Percentiles rank a stretch among this genome's conserved stretches.
Evolutionary conservation across 1,140 invertebrate species (phyloP).

Genomic region (Capitella teleta): DNA sequence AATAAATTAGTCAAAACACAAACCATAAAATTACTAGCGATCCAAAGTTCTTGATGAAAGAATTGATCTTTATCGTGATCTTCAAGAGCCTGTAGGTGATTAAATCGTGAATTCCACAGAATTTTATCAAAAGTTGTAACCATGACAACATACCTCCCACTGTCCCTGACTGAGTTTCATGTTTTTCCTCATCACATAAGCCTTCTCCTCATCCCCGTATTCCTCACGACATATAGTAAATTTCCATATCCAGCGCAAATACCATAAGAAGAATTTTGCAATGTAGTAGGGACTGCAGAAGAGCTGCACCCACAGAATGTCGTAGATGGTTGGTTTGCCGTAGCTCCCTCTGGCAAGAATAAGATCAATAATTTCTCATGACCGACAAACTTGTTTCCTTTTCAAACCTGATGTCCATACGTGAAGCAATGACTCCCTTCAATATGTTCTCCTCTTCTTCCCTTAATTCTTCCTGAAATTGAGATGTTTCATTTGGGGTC

Average conservation of each 20-base stretch:
- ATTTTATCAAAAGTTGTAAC: background rate
- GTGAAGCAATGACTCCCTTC: slow-evolving; percentile 69
- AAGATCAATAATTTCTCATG: slow-evolving; percentile 2
- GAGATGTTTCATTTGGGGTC: too few relatives aligned
- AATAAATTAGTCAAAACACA: slow-evolving; percentile 3
- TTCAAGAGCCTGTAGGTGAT: slow-evolving; percentile 49
- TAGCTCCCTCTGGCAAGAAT: slow-evolving; percentile 60
- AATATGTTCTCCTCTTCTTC: slow-evolving; percentile 70
- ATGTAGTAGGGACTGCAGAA: slow-evolving; percentile 64
- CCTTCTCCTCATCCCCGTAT: slow-evolving; percentile 69
- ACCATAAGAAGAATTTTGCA: slow-evolving; percentile 58
- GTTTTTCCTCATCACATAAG: slow-evolving; percentile 68
- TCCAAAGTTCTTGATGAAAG: slow-evolving; percentile 66
- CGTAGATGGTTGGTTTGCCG: slow-evolving; percentile 61
- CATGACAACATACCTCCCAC: slow-evolving; percentile 45
- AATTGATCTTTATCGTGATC: slow-evolving; percentile 63
- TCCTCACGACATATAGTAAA: slow-evolving; percentile 62
- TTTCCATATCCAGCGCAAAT: slow-evolving; percentile 65
- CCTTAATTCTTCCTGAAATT: slow-evolving; percentile 54
- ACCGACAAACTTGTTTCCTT: background rate
- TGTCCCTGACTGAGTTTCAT: slow-evolving; percentile 53
- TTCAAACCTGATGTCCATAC: slow-evolving; percentile 69
- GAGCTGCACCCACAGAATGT: slow-evolving; percentile 73
- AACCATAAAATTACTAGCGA: slow-evolving; percentile 60
- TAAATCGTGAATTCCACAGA: background rate